These are phyloP conservation scores for Tholera decimalis DNA, from an alignment of 2,888 invertebrate species.

Conservation along the genomic window DNA sequence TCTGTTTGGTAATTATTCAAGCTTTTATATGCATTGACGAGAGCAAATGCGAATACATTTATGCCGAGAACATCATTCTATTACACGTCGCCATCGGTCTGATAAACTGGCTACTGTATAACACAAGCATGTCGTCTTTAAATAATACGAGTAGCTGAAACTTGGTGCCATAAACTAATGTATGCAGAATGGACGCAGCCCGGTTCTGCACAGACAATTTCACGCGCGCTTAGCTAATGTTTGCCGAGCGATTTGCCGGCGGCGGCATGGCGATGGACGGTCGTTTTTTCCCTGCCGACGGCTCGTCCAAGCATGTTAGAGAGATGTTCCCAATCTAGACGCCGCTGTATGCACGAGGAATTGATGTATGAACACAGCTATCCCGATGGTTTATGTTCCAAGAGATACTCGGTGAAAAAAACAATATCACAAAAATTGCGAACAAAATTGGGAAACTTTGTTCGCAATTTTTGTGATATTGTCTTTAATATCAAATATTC, in stretches of 20 bases:
- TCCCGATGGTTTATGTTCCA: conserved; percentile 27
- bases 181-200: conserved; percentile 77
- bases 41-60: conserved; percentile 11
- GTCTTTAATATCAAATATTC: too few species aligned
- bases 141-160: conserved; percentile 71
- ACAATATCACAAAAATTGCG: too few species aligned
- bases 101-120: conserved; percentile 59
- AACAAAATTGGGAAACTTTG: too few species aligned
- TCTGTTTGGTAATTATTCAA: background rate
- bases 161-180: conserved; percentile 74
- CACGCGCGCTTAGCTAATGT: conserved; percentile 87
- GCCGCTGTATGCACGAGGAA: conserved; percentile 46
- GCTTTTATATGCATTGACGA: conserved; percentile 13
- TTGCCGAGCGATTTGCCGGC: conserved; percentile 86
- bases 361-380: conserved; percentile 52
- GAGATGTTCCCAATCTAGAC: conserved; percentile 62
- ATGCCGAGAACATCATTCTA: conserved; percentile 24
- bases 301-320: conserved; percentile 67
- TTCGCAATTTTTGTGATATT: background rate
- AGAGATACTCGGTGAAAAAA: conserved; percentile 8
- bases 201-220: conserved; percentile 82
- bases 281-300: conserved; percentile 71
- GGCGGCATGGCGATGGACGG: conserved; percentile 74
- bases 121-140: conserved; percentile 64
- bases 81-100: conserved; percentile 46